These are phyloP conservation scores for Medauroidea extradentata DNA, from an alignment of 1,140 invertebrate genomes.

Conservation along the genomic window DNA sequence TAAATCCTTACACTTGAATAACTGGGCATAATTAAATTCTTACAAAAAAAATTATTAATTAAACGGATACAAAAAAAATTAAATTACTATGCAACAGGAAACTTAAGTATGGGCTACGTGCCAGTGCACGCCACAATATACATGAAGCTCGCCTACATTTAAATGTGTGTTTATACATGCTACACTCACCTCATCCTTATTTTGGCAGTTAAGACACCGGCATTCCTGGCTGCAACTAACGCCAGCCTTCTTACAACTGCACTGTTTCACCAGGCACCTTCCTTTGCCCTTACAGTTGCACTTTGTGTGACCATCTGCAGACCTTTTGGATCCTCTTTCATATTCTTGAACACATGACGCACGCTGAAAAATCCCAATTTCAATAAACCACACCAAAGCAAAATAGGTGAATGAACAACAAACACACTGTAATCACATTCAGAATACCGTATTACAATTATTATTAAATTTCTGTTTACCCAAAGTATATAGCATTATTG, in stretches of 20 bases:
- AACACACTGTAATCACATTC: neutral
- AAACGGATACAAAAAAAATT: too few relatives aligned
- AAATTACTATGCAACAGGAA: too few relatives aligned
- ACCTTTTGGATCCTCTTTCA: conserved; percentile 42
- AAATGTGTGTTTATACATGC: too few relatives aligned
- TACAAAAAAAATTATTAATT: too few relatives aligned
- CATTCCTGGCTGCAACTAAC: conserved; percentile 46
- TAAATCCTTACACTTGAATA: too few relatives aligned
- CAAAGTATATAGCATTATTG: too few relatives aligned
- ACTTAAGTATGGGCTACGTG: too few relatives aligned
- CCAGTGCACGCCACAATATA: too few relatives aligned
- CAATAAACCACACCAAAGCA: conserved; percentile 10
- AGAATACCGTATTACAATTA: neutral
- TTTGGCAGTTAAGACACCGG: conserved; percentile 43
- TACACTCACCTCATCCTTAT: conserved; percentile 4
- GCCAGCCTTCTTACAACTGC: conserved; percentile 52
- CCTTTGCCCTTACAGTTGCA: conserved; percentile 57
- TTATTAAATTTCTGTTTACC: too few relatives aligned
- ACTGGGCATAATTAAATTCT: too few relatives aligned
- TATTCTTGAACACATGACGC: conserved; percentile 14
- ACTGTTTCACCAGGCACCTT: conserved; percentile 51
- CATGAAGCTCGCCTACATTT: too few relatives aligned
- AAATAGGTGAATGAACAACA: conserved; percentile 11
- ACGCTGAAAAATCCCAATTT: neutral
- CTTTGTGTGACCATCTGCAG: conserved; percentile 48